Percentiles rank a stretch among this genome's conserved stretches.
phyloP scores from a whole-genome alignment of 2,113 vertebrate genomes.

The Upupa epops region DNA sequence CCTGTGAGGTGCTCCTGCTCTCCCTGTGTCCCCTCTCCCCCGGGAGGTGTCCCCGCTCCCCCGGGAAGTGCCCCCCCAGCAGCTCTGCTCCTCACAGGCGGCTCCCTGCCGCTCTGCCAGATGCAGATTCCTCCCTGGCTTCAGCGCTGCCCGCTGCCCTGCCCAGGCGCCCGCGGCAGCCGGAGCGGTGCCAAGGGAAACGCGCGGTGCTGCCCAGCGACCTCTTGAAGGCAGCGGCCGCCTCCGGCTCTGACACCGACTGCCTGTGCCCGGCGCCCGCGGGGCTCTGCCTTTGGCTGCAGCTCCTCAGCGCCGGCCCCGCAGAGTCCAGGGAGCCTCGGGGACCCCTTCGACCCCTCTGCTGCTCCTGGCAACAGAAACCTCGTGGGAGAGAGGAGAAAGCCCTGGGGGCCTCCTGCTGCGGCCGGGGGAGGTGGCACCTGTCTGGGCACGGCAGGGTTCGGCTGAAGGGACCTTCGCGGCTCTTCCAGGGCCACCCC shows the following conservation, averaged over 20 bases:
- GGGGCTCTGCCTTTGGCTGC: background rate
- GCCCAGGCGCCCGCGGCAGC: slow-evolving; percentile 15
- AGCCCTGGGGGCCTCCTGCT: background rate
- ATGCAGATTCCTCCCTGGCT: no score
- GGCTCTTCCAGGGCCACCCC: no score
- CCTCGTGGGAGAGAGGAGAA: background rate
- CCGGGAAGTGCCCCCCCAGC: no score
- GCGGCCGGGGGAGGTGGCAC: no score
- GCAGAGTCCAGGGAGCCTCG: rapidly evolving
- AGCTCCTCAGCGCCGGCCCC: background rate
- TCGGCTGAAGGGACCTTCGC: no score
- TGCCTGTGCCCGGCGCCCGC: background rate
- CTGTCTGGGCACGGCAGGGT: background rate
- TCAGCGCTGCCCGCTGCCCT: no score
- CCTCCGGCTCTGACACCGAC: background rate
- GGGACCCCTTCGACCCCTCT: background rate
- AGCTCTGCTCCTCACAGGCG: background rate
- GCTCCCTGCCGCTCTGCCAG: background rate
- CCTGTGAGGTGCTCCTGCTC: no score
- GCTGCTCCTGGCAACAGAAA: background rate
- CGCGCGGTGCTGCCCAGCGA: slow-evolving; percentile 29
- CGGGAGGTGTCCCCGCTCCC: no score
- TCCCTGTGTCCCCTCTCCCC: no score
- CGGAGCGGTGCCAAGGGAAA: background rate
- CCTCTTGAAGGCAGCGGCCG: slow-evolving; percentile 49